Percentiles rank a stretch among this genome's conserved stretches.
Conservation (phyloP, 2,113 vertebrate genomes). For the Steatornis caripensis region DNA sequence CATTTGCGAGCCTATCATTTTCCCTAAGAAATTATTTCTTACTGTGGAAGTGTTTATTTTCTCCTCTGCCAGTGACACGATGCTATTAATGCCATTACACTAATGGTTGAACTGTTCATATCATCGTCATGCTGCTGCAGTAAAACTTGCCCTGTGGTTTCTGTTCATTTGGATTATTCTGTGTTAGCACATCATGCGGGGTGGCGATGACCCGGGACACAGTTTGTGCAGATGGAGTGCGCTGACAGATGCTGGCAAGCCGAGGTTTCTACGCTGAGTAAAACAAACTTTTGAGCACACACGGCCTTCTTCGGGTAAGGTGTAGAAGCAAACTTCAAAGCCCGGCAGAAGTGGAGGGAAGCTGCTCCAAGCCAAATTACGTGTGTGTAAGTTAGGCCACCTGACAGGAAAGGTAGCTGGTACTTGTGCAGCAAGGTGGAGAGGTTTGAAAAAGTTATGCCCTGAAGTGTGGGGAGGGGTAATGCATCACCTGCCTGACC, state of each 20-base stretch:
- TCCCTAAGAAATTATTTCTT: not conserved
- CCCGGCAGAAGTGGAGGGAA: not conserved
- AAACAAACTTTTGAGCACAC: not conserved
- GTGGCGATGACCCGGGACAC: not conserved
- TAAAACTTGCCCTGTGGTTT: not conserved
- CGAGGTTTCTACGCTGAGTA: not conserved
- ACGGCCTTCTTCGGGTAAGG: not conserved
- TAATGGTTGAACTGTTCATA: not conserved
- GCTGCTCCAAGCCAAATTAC: not conserved
- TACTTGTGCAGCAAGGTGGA: not conserved
- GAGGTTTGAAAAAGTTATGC: not conserved
- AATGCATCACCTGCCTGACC: accelerated
- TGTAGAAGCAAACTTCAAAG: not conserved
- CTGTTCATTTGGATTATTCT: not conserved
- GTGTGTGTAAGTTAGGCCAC: not conserved
- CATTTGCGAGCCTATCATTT: not conserved
- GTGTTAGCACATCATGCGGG: not conserved
- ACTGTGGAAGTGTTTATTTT: not conserved
- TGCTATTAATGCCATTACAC: not conserved
- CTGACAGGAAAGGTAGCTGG: not conserved
- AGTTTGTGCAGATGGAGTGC: not conserved
- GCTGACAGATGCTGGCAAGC: not conserved
- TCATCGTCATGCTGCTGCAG: not conserved
- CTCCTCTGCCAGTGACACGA: not conserved
- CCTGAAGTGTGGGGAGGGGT: not conserved